A percentile compares a stretch with the other conserved stretches of the same genome.
Conservation (phyloP, 2,113 vertebrate genomes). For the Nannospalax galili region DNA sequence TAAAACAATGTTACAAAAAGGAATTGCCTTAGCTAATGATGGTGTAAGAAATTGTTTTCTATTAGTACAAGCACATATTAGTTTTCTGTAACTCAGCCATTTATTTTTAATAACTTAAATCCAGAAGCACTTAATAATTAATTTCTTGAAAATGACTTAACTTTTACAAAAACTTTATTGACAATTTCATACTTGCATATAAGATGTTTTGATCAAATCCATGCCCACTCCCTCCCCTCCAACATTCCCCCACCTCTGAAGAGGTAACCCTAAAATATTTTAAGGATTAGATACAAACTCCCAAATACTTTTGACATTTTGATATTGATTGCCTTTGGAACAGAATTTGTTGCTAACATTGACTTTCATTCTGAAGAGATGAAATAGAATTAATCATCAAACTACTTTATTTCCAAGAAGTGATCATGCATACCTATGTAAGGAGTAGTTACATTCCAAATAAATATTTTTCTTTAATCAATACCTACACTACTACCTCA, state of each 20-base stretch:
- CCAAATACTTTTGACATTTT: too few relatives aligned
- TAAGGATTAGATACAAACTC: too few relatives aligned
- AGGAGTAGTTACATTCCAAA: neutral
- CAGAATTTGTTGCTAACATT: slow-evolving; percentile 34
- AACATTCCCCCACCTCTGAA: too few relatives aligned
- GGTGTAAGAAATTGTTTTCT: slow-evolving; percentile 9
- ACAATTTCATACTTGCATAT: too few relatives aligned
- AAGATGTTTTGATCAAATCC: too few relatives aligned
- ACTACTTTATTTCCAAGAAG: neutral
- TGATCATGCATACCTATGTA: neutral
- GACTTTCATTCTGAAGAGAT: slow-evolving; percentile 6
- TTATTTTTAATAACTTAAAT: slow-evolving; percentile 59
- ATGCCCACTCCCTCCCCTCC: too few relatives aligned
- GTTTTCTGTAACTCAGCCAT: neutral
- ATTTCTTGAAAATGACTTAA: neutral
- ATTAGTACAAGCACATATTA: neutral
- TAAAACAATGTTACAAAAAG: neutral
- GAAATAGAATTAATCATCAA: neutral
- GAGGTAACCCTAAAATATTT: too few relatives aligned
- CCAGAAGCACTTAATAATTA: slow-evolving; percentile 8
- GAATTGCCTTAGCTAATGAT: neutral
- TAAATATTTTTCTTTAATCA: neutral
- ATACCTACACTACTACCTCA: neutral
- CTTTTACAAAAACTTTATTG: too few relatives aligned
- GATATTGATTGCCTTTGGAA: too few relatives aligned